Percentiles rank a stretch among this genome's conserved stretches.
phyloP scores from a whole-genome alignment of 2,888 invertebrate species.

The Acleris laterana region DNA sequence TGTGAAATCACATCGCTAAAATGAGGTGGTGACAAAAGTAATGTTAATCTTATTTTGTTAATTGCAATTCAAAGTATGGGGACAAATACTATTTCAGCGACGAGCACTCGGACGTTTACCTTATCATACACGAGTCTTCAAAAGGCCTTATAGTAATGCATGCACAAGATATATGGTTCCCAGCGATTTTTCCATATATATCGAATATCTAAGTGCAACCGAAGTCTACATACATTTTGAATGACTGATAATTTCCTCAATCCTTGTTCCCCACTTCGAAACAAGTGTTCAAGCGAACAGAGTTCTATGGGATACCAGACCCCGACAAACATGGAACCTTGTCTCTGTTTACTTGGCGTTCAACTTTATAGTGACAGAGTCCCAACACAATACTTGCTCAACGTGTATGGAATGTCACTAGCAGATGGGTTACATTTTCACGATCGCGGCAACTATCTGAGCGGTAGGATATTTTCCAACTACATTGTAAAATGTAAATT shows the following conservation, averaged over 20 bases:
- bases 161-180: too few relatives aligned
- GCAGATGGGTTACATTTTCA: constrained; percentile 3
- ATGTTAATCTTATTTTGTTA: too few relatives aligned
- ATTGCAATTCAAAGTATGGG: too few relatives aligned
- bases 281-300: constrained; percentile 5
- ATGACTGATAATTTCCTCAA: constrained; percentile 35
- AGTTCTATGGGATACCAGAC: constrained; percentile 25
- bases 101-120: too few relatives aligned
- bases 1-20: too few relatives aligned
- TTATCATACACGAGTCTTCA: too few relatives aligned
- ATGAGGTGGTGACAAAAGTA: too few relatives aligned
- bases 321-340: constrained; percentile 14
- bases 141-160: too few relatives aligned
- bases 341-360: not conserved
- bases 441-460: not conserved
- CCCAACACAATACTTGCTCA: constrained; percentile 25
- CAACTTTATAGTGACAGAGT: constrained; percentile 8
- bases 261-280: constrained; percentile 8
- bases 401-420: constrained; percentile 6
- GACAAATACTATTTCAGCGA: too few relatives aligned
- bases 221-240: constrained; percentile 10
- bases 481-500: constrained; percentile 41
- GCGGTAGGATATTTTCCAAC: constrained; percentile 25
- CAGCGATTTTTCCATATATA: not conserved
- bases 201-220: constrained; percentile 14